Evolutionary conservation across 2,888 invertebrate genomes (phyloP).

Genomic region (Synanthedon formicaeformis): DNA sequence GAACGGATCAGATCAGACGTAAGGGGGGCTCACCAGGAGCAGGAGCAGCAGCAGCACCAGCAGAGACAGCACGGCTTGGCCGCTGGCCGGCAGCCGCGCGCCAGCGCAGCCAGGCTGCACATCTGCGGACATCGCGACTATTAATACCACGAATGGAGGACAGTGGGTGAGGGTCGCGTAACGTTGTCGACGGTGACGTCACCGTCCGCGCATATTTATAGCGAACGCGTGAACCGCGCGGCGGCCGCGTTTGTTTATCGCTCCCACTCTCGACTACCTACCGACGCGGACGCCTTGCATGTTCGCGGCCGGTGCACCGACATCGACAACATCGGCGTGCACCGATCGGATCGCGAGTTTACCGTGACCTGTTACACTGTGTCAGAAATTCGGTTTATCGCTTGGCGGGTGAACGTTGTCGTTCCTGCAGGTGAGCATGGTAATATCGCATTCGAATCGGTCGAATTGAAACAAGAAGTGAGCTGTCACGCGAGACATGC

Average conservation of each 20-base stretch:
- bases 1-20: not conserved
- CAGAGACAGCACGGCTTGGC: conserved; percentile 73
- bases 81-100: conserved; percentile 68
- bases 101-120: conserved; percentile 65
- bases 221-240: conserved; percentile 29
- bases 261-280: not conserved
- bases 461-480: no score
- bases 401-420: no score
- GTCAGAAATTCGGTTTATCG: no score
- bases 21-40: conserved; percentile 59
- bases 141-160: conserved; percentile 27
- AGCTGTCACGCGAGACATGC: no score
- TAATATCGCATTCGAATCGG: no score
- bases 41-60: conserved; percentile 73
- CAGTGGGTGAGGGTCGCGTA: conserved; percentile 48
- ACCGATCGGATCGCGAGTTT: no score
- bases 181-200: conserved; percentile 4
- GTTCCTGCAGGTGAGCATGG: no score
- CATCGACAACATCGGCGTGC: no score
- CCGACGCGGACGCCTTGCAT: not conserved
- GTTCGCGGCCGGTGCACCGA: no score
- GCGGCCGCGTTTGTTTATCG: conserved; percentile 8
- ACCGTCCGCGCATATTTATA: conserved; percentile 32
- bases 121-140: conserved; percentile 33
- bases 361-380: no score